These are phyloP conservation scores for Peromyscus polionotus DNA, from an alignment of 2,113 vertebrate genomes.

Conservation along the genomic window DNA sequence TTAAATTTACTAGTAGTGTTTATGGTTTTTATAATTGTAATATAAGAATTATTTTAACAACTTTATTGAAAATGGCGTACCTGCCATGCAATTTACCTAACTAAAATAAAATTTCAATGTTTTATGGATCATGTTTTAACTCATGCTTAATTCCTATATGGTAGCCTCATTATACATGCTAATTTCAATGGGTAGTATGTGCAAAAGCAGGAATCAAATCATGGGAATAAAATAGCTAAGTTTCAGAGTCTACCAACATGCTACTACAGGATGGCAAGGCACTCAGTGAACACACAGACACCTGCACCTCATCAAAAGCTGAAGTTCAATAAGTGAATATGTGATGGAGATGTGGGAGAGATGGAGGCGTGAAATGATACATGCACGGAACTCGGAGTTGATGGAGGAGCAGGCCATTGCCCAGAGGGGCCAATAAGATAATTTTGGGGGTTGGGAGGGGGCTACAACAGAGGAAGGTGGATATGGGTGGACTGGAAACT, in stretches of 20 bases:
- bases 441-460: neutral
- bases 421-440: neutral
- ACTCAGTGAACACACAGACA: neutral
- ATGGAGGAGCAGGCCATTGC: neutral
- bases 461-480: neutral
- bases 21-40: slow-evolving; percentile 11
- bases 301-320: neutral
- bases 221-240: neutral
- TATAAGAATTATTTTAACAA: neutral
- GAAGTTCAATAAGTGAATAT: neutral
- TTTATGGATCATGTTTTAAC: slow-evolving; percentile 3
- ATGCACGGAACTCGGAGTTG: neutral
- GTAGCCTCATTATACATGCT: neutral
- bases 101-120: neutral
- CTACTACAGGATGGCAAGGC: neutral
- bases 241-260: neutral
- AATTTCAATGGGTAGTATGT: neutral
- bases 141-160: neutral
- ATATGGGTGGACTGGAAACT: neutral
- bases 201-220: neutral
- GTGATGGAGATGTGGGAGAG: neutral
- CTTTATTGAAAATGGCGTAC: slow-evolving; percentile 6
- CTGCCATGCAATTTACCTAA: neutral
- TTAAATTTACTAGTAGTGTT: neutral
- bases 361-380: neutral